phyloP scores from a whole-genome alignment of 2,797 vertebrate genomes.

The Clarias fuscus region DNA sequence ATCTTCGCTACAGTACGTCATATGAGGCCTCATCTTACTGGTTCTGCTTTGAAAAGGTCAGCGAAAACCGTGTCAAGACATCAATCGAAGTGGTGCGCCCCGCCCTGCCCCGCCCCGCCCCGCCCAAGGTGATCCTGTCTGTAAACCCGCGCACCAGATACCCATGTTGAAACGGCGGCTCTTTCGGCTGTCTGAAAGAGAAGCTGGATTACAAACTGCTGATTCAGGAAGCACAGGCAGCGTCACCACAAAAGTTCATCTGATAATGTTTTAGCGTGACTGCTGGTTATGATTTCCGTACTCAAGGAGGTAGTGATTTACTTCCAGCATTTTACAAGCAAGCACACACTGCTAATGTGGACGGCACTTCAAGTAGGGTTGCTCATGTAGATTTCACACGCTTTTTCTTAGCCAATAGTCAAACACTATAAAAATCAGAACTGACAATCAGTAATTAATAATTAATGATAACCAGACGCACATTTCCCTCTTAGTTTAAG shows the following conservation, averaged over 20 bases:
- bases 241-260: no score
- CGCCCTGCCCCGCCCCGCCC: no score
- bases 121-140: background rate
- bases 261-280: background rate
- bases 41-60: background rate
- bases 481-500: no score
- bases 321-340: background rate
- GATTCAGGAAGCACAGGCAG: background rate
- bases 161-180: no score
- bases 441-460: no score
- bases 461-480: no score
- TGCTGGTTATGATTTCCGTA: background rate
- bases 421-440: no score
- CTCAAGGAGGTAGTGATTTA: background rate
- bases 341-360: background rate
- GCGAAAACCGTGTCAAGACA: background rate
- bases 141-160: background rate
- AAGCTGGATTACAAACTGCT: background rate
- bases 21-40: background rate
- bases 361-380: background rate
- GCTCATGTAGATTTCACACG: no score
- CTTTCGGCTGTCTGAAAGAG: background rate
- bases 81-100: no score
- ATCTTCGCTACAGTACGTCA: background rate
- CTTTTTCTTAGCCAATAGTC: no score